Evolutionary conservation across 2,113 vertebrate species (phyloP).

Genomic region (Eupsittula cactorum): DNA sequence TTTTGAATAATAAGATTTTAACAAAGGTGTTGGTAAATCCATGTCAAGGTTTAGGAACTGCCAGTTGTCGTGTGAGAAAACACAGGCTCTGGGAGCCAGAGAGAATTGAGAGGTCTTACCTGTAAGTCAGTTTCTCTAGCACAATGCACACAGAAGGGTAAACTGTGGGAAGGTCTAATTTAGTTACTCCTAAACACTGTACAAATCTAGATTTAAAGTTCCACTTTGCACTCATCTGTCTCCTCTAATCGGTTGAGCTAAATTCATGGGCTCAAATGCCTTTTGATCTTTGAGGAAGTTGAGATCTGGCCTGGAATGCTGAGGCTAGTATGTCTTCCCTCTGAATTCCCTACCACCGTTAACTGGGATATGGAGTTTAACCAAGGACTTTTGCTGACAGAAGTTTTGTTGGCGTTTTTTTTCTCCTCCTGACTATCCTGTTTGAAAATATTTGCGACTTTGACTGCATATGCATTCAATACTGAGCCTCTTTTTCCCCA

Average conservation of each 20-base stretch:
- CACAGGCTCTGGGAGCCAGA: background rate
- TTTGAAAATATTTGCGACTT: background rate
- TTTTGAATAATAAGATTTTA: background rate
- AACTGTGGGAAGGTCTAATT: background rate
- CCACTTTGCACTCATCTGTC: background rate
- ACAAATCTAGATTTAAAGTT: background rate
- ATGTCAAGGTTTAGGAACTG: background rate
- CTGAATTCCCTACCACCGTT: background rate
- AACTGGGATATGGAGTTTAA: fast-evolving
- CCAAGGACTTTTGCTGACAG: background rate
- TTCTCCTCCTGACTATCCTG: background rate
- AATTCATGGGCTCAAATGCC: background rate
- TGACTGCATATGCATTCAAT: background rate
- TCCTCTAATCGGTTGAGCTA: background rate
- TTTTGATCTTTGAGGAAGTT: constrained; percentile 20
- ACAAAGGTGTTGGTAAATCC: background rate
- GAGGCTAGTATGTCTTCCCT: background rate
- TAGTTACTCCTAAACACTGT: background rate
- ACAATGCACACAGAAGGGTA: background rate
- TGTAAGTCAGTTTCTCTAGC: background rate
- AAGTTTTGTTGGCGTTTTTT: background rate
- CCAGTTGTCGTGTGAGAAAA: background rate
- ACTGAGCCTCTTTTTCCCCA: background rate
- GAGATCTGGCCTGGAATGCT: background rate
- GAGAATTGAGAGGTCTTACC: background rate